These are phyloP conservation scores for Octodon degus DNA, from an alignment of 2,113 vertebrate genomes.

Conservation along the genomic window DNA sequence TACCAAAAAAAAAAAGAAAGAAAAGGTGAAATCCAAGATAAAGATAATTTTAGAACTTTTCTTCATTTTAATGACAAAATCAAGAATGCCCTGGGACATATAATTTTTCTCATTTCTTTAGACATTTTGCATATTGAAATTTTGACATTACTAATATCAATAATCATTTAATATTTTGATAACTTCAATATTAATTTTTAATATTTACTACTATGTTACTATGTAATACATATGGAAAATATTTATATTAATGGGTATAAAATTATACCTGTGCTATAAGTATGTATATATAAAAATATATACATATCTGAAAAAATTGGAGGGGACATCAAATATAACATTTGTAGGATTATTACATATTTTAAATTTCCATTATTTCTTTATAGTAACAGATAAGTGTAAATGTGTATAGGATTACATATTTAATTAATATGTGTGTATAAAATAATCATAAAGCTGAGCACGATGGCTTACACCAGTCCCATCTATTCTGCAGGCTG, in stretches of 20 bases:
- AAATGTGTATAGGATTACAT: not conserved
- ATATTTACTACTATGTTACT: not conserved
- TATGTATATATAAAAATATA: not conserved
- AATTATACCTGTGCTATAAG: not conserved
- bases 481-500: not conserved
- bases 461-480: not conserved
- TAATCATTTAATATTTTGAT: not conserved
- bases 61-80: not conserved
- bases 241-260: not conserved
- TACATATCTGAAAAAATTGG: not conserved
- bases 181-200: not conserved
- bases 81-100: not conserved
- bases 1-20: no score
- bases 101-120: not conserved
- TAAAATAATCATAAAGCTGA: not conserved
- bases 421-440: not conserved
- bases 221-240: not conserved
- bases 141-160: not conserved
- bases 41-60: not conserved
- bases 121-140: not conserved
- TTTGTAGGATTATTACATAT: not conserved
- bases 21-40: not conserved
- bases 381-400: not conserved
- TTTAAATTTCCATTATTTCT: not conserved
- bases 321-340: not conserved